These are phyloP conservation scores for Cinara cedri DNA, from an alignment of 2,888 invertebrate genomes.

Conservation along the genomic window DNA sequence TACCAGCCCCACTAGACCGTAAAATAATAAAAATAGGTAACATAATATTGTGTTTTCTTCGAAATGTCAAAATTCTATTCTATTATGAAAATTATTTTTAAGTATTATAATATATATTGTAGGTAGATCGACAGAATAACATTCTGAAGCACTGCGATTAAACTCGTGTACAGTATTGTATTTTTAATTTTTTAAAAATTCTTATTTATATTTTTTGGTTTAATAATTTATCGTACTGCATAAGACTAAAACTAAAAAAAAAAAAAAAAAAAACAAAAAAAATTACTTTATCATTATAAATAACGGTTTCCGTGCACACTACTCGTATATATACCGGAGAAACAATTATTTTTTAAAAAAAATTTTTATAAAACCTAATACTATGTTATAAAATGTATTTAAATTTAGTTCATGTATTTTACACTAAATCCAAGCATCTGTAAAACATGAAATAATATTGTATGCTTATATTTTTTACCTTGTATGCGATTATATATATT, in stretches of 20 bases:
- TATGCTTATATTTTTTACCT: background rate
- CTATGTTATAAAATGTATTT: background rate
- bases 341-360: conserved; percentile 18
- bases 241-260: conserved; percentile 31
- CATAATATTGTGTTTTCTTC: background rate
- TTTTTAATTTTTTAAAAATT: background rate
- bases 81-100: conserved; percentile 24
- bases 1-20: conserved; percentile 1
- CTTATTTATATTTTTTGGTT: conserved; percentile 38
- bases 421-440: background rate
- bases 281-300: too few species aligned
- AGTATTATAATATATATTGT: conserved; percentile 17
- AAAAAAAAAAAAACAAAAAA: background rate
- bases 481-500: conserved; percentile 26
- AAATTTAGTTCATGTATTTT: conserved; percentile 6
- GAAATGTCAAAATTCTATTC: conserved; percentile 21
- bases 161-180: conserved; percentile 29
- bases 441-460: background rate
- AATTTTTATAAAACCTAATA: background rate
- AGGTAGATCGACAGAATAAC: background rate
- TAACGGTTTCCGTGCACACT: background rate
- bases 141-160: conserved; percentile 39
- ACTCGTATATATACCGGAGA: conserved; percentile 15
- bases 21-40: background rate
- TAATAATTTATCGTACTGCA: conserved; percentile 39